Evolutionary conservation across 2,797 vertebrate genomes (phyloP).

Genomic region (Octomys mimax): DNA sequence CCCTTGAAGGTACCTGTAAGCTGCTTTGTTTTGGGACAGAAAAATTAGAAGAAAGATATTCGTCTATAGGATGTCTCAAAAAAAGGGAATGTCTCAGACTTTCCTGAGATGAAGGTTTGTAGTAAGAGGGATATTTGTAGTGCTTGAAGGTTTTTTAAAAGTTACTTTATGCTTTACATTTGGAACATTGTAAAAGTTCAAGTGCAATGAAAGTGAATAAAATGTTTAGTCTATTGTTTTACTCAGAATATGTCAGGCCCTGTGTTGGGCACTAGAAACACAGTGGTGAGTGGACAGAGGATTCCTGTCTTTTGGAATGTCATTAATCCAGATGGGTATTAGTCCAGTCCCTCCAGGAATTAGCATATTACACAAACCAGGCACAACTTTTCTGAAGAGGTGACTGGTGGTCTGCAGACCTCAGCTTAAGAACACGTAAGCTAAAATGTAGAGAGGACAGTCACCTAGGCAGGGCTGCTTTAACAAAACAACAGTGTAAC

Average conservation of each 20-base stretch:
- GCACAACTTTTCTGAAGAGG: background rate
- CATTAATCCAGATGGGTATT: background rate
- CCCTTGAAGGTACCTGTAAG: background rate
- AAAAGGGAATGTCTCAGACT: background rate
- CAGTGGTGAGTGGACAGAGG: background rate
- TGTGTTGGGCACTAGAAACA: background rate
- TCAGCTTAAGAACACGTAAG: background rate
- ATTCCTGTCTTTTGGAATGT: background rate
- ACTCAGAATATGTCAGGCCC: background rate
- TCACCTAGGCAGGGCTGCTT: background rate
- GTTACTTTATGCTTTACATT: conserved; percentile 1
- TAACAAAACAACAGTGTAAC: background rate
- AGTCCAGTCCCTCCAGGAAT: background rate
- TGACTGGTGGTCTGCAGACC: background rate
- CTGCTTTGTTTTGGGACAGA: background rate
- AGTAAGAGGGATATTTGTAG: background rate
- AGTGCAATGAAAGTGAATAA: conserved; percentile 15
- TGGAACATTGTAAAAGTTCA: conserved; percentile 51
- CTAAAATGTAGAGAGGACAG: background rate
- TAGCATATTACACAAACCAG: background rate
- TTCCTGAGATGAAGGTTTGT: background rate
- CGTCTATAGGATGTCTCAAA: background rate
- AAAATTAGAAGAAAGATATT: background rate
- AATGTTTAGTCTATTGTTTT: background rate
- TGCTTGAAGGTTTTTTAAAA: conserved; percentile 43